Evolutionary conservation across 2,888 invertebrate species (phyloP).

Genomic region (Aphodius granarius): DNA sequence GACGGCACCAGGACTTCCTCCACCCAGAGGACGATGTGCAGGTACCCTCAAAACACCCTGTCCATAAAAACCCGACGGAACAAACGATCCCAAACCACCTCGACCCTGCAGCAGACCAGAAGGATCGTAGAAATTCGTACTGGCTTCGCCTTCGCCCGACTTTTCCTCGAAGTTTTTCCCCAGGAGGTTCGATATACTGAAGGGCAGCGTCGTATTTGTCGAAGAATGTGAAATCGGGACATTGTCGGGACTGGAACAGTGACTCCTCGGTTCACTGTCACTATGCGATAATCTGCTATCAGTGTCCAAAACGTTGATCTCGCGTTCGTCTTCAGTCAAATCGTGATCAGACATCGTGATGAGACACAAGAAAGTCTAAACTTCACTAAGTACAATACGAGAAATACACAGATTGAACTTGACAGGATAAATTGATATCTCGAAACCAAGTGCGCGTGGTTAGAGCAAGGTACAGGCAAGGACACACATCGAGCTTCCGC

Average conservation of each 20-base stretch:
- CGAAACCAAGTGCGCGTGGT: background rate
- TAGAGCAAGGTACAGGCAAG: background rate
- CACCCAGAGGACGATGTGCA: constrained; percentile 72
- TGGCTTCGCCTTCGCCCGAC: constrained; percentile 45
- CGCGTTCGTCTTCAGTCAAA: constrained; percentile 63
- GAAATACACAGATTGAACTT: background rate
- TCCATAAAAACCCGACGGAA: constrained; percentile 56
- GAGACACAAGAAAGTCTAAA: background rate
- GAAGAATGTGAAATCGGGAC: constrained; percentile 55
- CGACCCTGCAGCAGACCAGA: constrained; percentile 38
- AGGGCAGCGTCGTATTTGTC: constrained; percentile 66
- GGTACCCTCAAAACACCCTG: constrained; percentile 80
- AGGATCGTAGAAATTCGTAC: constrained; percentile 44
- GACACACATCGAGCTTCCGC: constrained; percentile 28
- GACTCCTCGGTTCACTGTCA: constrained; percentile 61
- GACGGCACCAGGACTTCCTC: constrained; percentile 55
- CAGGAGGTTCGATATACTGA: constrained; percentile 79
- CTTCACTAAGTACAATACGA: background rate
- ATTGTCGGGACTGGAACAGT: constrained; percentile 55
- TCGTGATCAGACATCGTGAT: constrained; percentile 50
- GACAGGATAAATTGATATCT: background rate
- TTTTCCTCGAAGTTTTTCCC: constrained; percentile 75
- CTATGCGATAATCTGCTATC: constrained; percentile 66
- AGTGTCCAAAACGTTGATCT: constrained; percentile 68
- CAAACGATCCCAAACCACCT: constrained; percentile 43